phyloP scores from a whole-genome alignment of 2,113 vertebrate species.

The Corythornis vintsioides region DNA sequence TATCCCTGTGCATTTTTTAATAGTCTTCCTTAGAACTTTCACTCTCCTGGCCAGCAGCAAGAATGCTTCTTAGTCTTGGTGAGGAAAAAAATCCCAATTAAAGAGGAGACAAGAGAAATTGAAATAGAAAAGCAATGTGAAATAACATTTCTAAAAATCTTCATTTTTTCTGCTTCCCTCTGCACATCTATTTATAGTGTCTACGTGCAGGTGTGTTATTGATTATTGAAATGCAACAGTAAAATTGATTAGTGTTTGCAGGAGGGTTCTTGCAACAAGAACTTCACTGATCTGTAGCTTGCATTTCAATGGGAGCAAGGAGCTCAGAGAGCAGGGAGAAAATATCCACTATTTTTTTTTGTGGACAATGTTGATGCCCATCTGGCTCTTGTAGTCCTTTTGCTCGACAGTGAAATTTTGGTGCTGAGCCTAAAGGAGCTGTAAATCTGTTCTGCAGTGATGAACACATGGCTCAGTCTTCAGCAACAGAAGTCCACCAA shows the following conservation, averaged over 20 bases:
- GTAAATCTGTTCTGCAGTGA: background rate
- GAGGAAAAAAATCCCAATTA: background rate
- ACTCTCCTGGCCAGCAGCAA: background rate
- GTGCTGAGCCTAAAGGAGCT: background rate
- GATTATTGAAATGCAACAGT: background rate
- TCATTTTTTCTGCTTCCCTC: background rate
- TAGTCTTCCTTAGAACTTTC: background rate
- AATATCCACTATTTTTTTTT: background rate
- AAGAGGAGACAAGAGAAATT: constrained; percentile 1
- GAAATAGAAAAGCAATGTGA: background rate
- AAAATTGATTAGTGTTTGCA: background rate
- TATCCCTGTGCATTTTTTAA: background rate
- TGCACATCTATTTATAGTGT: background rate
- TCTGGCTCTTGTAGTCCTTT: background rate
- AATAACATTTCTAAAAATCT: background rate
- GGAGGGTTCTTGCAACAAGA: background rate
- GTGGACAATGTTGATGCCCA: background rate
- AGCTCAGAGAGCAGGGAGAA: background rate
- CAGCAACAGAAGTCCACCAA: background rate
- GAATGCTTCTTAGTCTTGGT: background rate
- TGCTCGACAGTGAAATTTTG: background rate
- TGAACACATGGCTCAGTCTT: background rate
- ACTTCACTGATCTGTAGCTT: background rate
- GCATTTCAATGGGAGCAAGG: background rate
- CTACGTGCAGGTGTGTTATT: background rate